Evolutionary conservation across 2,888 invertebrate species (phyloP).

Genomic region (Cataglyphis albicans): DNA sequence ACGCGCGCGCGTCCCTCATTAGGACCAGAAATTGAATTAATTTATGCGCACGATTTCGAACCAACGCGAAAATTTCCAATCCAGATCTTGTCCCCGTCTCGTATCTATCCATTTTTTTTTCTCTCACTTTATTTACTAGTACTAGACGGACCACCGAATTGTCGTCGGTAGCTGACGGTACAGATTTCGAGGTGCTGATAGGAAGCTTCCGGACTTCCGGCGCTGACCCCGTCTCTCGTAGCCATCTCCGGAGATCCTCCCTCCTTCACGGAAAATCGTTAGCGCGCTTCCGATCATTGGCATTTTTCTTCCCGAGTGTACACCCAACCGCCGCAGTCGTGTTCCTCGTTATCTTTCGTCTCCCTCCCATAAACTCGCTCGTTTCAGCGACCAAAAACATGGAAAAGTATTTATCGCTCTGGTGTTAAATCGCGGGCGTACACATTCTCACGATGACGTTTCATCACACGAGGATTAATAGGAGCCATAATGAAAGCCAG

Average conservation of each 20-base stretch:
- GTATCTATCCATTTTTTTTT: slow-evolving; percentile 19
- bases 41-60: background rate
- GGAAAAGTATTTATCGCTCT: background rate
- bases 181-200: slow-evolving; percentile 84
- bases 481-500: slow-evolving; percentile 9
- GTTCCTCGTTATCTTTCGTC: slow-evolving; percentile 18
- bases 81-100: background rate
- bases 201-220: slow-evolving; percentile 80
- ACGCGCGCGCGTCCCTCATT: slow-evolving; percentile 25
- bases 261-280: slow-evolving; percentile 61
- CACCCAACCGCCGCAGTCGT: slow-evolving; percentile 11
- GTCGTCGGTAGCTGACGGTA: slow-evolving; percentile 80
- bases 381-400: slow-evolving; percentile 13
- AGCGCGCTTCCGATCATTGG: slow-evolving; percentile 58
- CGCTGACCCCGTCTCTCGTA: slow-evolving; percentile 77
- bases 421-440: background rate
- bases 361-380: background rate
- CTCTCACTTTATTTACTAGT: slow-evolving; percentile 50
- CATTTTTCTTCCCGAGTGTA: slow-evolving; percentile 50
- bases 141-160: slow-evolving; percentile 53
- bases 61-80: slow-evolving; percentile 4
- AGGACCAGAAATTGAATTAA: slow-evolving; percentile 35
- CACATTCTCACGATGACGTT: background rate
- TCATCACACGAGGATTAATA: slow-evolving; percentile 31
- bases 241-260: slow-evolving; percentile 54